These are phyloP conservation scores for Cotesia glomerata DNA, from an alignment of 1,140 invertebrate species.

Conservation along the genomic window DNA sequence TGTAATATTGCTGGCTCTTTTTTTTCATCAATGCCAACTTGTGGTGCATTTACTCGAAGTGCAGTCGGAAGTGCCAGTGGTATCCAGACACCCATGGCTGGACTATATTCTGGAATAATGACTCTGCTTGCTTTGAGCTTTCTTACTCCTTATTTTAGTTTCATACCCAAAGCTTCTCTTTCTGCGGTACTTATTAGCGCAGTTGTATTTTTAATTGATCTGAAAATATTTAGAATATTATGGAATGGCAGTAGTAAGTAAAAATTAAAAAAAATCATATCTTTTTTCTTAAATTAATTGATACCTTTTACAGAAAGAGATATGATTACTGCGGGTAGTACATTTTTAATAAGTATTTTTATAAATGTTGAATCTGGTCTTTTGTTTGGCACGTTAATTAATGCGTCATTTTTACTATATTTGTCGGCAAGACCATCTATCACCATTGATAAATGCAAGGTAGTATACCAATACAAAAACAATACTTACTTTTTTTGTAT, in stretches of 20 bases:
- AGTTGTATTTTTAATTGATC: constrained; percentile 74
- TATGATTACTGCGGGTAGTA: constrained; percentile 64
- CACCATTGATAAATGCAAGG: constrained; percentile 52
- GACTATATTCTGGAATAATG: constrained; percentile 69
- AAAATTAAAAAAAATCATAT: background rate
- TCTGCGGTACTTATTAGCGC: constrained; percentile 74
- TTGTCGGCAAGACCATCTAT: constrained; percentile 59
- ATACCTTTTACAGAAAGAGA: constrained; percentile 66
- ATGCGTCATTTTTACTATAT: constrained; percentile 69
- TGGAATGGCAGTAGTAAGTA: constrained; percentile 72
- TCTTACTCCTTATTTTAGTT: constrained; percentile 74
- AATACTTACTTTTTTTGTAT: constrained; percentile 19
- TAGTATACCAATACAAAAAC: constrained; percentile 30
- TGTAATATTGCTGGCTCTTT: constrained; percentile 78
- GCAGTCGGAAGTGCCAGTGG: constrained; percentile 80
- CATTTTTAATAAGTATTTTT: constrained; percentile 67
- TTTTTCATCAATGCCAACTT: constrained; percentile 74
- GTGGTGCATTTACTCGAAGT: constrained; percentile 75
- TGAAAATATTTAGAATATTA: constrained; percentile 66
- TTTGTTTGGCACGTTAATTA: constrained; percentile 68
- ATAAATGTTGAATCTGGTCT: constrained; percentile 74
- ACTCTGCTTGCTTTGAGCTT: constrained; percentile 69
- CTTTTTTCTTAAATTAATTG: background rate
- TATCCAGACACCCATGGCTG: constrained; percentile 75
- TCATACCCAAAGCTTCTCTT: constrained; percentile 72